Base-by-base conservation (phyloP, 2,888 invertebrate genomes). In the Laothoe populi region DNA sequence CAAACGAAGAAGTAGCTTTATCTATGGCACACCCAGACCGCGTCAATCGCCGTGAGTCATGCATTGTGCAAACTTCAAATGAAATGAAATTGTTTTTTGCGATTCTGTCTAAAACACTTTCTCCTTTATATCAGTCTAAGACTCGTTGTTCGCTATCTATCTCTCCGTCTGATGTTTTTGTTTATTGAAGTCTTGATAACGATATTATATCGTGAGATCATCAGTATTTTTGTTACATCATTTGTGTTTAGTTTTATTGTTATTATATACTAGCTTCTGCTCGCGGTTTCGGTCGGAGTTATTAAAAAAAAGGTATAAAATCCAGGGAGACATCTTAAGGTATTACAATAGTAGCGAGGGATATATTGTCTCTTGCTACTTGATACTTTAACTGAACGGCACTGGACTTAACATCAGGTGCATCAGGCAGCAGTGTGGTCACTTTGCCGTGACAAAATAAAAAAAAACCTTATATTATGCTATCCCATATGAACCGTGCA, bases 41-140 rank as follows among this genome's bases (percentile, higher is more conserved):
- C 44, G 44, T 53, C 53, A 21, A 24, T 46, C 13, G 23, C 63
- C 46, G 62, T 61, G 63, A 61, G 46, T 63, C 64, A 65, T 35
- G 4, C 26, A 40, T 48, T 57, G 38, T 57, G 16, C 24, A 62
- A 61, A 24, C 38, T n/a, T 11, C 42, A 58, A 42, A 45, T 62
- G 23, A 58, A 49, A 59, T 61, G 21, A 26, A 35, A 35, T 59
- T 31, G 16, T 53, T 35, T 35, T 19, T 53, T 21, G 7, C 19
- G 45, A 49, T 64, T 59, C 57, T 57, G 44, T 57, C 53, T 59
- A 8, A 49, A 61, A 61, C 31, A 53, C 53, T 53, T 53, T 53
- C 53, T 53, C 53, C 19, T 31, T 35, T 19, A 19, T 53, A 1
- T 19, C 4, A n/a, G n/a, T 31, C 10, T 11, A 19, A 35, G 53